These are phyloP conservation scores for Lampris megalopsis DNA, from an alignment of 2,113 vertebrate genomes.

Conservation along the genomic window DNA sequence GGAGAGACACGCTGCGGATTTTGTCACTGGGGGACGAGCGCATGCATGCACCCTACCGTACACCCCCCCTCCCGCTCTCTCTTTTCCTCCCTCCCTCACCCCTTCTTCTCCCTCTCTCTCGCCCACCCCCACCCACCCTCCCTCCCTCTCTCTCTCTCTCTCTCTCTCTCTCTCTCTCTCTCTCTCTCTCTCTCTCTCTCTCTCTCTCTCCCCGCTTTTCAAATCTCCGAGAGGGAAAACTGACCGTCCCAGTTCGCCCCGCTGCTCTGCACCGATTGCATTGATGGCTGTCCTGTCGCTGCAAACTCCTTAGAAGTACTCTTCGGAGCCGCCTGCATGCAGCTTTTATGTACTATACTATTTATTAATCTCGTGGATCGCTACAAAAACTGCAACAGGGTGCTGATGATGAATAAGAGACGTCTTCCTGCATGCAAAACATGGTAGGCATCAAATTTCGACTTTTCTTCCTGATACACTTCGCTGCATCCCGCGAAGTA, in stretches of 20 bases:
- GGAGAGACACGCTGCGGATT: too few species aligned
- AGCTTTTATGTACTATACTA: not conserved
- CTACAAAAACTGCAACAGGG: constrained; percentile 29
- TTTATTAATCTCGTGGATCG: constrained; percentile 9
- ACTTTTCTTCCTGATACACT: not conserved
- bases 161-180: too few species aligned
- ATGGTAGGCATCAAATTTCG: constrained; percentile 63
- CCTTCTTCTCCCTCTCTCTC: too few species aligned
- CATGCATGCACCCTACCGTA: too few species aligned
- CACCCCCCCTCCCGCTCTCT: too few species aligned
- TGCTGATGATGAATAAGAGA: constrained; percentile 34
- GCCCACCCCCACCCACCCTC: too few species aligned
- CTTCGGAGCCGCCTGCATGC: constrained; percentile 31
- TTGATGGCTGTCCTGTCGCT: too few species aligned
- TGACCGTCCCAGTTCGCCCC: constrained; percentile 18
- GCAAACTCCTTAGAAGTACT: constrained; percentile 22
- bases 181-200: not conserved
- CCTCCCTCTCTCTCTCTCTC: too few species aligned
- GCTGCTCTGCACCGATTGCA: not conserved
- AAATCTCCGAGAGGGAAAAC: constrained; percentile 80
- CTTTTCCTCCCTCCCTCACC: too few species aligned
- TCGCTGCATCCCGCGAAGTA: constrained; percentile 6
- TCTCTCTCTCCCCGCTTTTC: constrained; percentile 48
- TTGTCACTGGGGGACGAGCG: too few species aligned
- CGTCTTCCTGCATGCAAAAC: constrained; percentile 58